Percentiles rank a stretch among this genome's conserved stretches.
These are phyloP conservation scores for Cercocebus atys DNA, from an alignment of 2,113 vertebrate genomes.

Conservation along the genomic window DNA sequence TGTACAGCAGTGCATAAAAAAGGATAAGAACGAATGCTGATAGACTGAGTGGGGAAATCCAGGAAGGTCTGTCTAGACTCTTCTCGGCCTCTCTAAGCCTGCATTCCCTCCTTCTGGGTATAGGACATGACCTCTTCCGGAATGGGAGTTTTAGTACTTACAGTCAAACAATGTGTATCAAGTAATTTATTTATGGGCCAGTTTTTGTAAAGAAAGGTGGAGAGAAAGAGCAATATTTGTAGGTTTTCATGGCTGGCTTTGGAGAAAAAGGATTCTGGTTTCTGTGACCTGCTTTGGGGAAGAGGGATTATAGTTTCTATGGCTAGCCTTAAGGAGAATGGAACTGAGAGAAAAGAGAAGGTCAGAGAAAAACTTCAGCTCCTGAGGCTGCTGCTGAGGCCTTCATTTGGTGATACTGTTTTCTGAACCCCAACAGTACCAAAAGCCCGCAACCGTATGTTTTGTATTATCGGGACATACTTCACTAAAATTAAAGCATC, in stretches of 20 bases:
- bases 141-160: not conserved
- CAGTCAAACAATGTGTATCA: not conserved
- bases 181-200: not conserved
- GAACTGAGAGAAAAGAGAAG: not conserved
- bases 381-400: not conserved
- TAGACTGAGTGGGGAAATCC: not conserved
- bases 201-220: not conserved
- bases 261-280: not conserved
- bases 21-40: not conserved
- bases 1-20: not conserved
- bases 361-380: not conserved
- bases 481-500: slow-evolving; percentile 15
- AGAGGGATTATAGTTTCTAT: not conserved
- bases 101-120: not conserved
- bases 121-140: not conserved
- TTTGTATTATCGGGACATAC: not conserved
- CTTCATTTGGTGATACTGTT: not conserved
- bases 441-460: not conserved
- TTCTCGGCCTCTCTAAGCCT: not conserved
- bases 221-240: not conserved
- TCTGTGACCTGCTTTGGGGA: not conserved
- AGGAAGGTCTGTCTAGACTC: not conserved
- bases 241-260: not conserved
- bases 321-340: not conserved
- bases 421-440: not conserved